Evolutionary conservation across 2,888 invertebrate species (phyloP).

Genomic region (Chirona hameri): DNA sequence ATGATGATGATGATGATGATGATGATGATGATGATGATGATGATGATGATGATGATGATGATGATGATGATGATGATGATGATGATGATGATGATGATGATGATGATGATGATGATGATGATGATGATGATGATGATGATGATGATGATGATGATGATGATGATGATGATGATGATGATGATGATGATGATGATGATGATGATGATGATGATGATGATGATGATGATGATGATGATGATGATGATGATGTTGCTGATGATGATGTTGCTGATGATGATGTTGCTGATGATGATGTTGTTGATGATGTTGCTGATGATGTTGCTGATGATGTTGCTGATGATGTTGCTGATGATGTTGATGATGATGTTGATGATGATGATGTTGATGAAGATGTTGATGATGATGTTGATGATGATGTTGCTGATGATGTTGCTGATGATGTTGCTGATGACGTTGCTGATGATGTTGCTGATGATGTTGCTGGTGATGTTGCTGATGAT

Average conservation of each 20-base stretch:
- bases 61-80: conserved; percentile 22
- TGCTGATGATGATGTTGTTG: no score
- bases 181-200: conserved; percentile 22
- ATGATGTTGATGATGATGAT: conserved; percentile 22
- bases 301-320: no score
- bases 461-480: no score
- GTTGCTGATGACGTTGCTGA: no score
- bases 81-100: conserved; percentile 22
- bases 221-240: no score
- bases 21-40: conserved; percentile 22
- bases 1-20: conserved; percentile 22
- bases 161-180: conserved; percentile 22
- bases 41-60: conserved; percentile 22
- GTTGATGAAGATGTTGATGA: conserved; percentile 3
- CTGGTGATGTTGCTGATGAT: no score
- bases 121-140: conserved; percentile 22
- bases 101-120: conserved; percentile 22
- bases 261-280: no score
- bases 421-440: no score
- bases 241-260: no score
- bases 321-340: no score
- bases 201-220: conserved; percentile 22
- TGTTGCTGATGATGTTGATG: no score
- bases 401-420: no score
- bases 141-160: conserved; percentile 22